phyloP scores from a whole-genome alignment of 2,888 invertebrate genomes.

The Oasisia sp. region DNA sequence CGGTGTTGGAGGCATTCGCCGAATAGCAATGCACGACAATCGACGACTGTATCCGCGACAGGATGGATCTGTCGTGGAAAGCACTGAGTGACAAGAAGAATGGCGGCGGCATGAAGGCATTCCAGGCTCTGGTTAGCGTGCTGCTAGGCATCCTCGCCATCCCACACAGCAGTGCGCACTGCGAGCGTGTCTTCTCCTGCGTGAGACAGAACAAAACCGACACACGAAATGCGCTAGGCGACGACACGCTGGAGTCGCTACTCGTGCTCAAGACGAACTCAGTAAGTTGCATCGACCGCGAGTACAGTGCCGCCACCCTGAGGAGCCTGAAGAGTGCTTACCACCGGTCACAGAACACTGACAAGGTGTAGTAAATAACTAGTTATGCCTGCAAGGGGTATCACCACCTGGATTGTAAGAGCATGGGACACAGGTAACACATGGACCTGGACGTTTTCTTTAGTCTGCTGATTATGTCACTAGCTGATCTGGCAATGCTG shows the following conservation, averaged over 20 bases:
- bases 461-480: background rate
- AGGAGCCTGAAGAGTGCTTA: too few relatives aligned
- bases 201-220: too few relatives aligned
- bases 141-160: background rate
- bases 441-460: background rate
- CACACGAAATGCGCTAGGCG: too few relatives aligned
- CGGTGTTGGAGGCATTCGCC: background rate
- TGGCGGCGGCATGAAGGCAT: background rate
- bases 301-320: too few relatives aligned
- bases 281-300: too few relatives aligned
- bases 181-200: too few relatives aligned
- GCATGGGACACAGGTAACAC: background rate
- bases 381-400: background rate
- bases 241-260: too few relatives aligned
- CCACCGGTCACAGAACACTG: background rate
- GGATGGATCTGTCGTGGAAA: background rate
- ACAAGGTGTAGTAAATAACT: background rate
- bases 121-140: background rate
- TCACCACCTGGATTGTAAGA: background rate
- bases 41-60: background rate
- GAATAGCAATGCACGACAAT: background rate
- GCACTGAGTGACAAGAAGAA: too few relatives aligned
- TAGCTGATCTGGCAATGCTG: background rate
- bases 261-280: too few relatives aligned
- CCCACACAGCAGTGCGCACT: too few relatives aligned